Conservation (phyloP, 1,140 invertebrate genomes). For the Brachionus koreanus region DNA sequence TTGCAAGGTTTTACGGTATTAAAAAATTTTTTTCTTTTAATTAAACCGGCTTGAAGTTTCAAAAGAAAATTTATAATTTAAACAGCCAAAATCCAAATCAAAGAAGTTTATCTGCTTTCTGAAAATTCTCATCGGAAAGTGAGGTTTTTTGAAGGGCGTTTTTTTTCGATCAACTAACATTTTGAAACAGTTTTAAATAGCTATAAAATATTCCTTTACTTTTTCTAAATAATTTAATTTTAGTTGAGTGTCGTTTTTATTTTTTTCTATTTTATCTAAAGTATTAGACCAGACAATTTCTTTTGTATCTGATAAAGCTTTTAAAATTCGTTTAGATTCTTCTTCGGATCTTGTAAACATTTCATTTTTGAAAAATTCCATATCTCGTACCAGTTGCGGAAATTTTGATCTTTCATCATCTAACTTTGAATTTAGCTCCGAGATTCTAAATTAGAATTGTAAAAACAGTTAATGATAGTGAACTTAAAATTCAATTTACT, state of each 20-base stretch:
- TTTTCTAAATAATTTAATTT: not conserved
- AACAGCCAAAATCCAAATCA: no score
- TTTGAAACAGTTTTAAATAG: no score
- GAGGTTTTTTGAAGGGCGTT: no score
- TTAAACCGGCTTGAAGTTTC: no score
- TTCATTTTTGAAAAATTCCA: conserved; percentile 19
- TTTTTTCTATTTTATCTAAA: conserved; percentile 14
- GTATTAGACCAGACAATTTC: not conserved
- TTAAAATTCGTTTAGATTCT: not conserved
- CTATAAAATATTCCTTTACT: not conserved
- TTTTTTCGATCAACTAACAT: no score
- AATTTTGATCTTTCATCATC: conserved; percentile 17
- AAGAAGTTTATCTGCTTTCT: no score
- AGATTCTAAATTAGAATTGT: not conserved
- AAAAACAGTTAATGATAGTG: no score
- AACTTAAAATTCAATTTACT: no score
- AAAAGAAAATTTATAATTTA: no score
- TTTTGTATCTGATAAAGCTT: not conserved
- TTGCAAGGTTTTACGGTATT: no score
- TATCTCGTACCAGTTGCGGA: not conserved
- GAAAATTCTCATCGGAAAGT: no score
- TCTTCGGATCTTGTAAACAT: not conserved
- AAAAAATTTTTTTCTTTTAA: no score
- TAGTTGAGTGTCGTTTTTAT: not conserved
- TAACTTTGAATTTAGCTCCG: not conserved